Evolutionary conservation across 2,888 invertebrate species (phyloP).

Genomic region (Sarcophaga carnaria): DNA sequence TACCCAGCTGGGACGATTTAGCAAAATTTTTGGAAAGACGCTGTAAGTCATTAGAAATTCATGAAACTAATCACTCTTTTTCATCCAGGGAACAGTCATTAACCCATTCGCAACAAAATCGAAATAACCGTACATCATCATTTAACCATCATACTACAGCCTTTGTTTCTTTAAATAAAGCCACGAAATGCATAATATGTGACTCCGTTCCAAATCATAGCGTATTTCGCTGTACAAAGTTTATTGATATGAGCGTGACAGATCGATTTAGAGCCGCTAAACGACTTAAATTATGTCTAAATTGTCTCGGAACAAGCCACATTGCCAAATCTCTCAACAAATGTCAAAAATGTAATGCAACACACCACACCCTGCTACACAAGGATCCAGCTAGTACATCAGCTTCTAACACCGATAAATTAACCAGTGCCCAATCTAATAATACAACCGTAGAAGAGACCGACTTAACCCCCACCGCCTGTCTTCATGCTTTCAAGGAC

Average conservation of each 20-base stretch:
- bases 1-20: conserved; percentile 31
- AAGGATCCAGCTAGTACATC: neutral
- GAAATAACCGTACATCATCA: neutral
- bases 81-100: too few species aligned
- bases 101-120: too few species aligned
- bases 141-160: conserved; percentile 3
- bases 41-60: conserved; percentile 32
- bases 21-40: conserved; percentile 29
- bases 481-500: neutral
- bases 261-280: conserved; percentile 10
- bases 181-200: conserved; percentile 16
- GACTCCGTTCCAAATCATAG: conserved; percentile 4
- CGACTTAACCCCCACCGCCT: neutral
- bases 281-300: conserved; percentile 8
- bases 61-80: neutral
- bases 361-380: conserved; percentile 38
- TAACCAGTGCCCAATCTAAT: too few species aligned
- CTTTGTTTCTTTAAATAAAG: neutral
- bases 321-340: conserved; percentile 21
- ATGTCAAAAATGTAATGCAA: conserved; percentile 25
- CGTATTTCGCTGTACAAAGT: conserved; percentile 22
- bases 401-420: neutral
- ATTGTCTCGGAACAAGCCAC: conserved; percentile 18
- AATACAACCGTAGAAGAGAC: neutral
- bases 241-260: conserved; percentile 20